Conservation (phyloP, 2,113 vertebrate species). For the Numenius arquata region DNA sequence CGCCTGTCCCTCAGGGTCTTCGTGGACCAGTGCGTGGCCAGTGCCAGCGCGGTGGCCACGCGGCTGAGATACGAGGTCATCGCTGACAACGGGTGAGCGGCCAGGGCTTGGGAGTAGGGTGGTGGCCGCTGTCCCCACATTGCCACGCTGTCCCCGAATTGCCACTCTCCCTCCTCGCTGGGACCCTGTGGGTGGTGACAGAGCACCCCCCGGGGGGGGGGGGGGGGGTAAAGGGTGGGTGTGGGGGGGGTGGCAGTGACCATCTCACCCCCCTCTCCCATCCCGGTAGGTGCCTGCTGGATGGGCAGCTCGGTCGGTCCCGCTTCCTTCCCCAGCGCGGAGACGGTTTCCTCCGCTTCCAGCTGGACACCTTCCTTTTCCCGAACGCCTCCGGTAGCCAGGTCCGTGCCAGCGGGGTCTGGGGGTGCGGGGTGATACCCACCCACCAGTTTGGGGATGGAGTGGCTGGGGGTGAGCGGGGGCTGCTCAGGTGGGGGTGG, state of each 20-base stretch:
- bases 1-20: neutral
- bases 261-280: fast-evolving
- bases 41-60: fast-evolving
- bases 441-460: too few species aligned
- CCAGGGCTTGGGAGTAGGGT: fast-evolving
- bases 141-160: fast-evolving
- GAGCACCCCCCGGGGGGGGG: neutral
- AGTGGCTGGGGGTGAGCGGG: fast-evolving
- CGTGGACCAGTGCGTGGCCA: neutral
- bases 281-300: neutral
- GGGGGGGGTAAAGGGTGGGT: too few species aligned
- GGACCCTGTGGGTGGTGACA: neutral
- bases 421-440: neutral
- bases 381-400: neutral
- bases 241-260: too few species aligned
- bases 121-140: fast-evolving
- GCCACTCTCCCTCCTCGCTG: fast-evolving
- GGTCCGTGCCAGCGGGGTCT: neutral
- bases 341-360: neutral
- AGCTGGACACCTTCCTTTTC: conserved; percentile 9
- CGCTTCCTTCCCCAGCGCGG: neutral
- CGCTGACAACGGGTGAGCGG: neutral
- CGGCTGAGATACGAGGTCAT: neutral
- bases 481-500: neutral
- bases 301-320: neutral